Evolutionary conservation across 2,113 vertebrate species (phyloP).

Genomic region (Pterocles orientalis): DNA sequence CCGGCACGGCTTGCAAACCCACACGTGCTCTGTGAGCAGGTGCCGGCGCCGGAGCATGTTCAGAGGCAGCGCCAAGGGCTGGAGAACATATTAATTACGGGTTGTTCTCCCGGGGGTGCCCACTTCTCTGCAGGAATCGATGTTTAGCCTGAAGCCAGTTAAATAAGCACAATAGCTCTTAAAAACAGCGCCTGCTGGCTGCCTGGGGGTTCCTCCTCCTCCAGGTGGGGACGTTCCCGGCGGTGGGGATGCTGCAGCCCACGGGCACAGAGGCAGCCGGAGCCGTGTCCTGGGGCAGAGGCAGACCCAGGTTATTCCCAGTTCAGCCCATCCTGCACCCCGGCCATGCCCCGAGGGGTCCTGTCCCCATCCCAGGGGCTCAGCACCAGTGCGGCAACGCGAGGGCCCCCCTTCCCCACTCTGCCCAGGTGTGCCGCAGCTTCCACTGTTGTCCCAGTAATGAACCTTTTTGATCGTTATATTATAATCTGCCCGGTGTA

Average conservation of each 20-base stretch:
- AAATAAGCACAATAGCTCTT: background rate
- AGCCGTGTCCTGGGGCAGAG: no score
- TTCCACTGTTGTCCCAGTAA: slow-evolving; percentile 1
- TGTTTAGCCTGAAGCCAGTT: background rate
- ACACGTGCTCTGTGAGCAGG: fast-evolving
- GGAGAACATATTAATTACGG: background rate
- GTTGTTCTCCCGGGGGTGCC: background rate
- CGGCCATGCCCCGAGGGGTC: background rate
- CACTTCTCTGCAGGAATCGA: background rate
- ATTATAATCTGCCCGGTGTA: slow-evolving; percentile 69
- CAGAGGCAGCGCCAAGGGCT: background rate
- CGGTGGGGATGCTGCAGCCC: background rate
- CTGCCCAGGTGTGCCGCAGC: background rate
- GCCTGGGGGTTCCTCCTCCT: background rate
- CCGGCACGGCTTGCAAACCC: background rate
- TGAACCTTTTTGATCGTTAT: slow-evolving; percentile 48
- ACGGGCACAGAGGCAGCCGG: background rate
- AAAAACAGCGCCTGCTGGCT: background rate
- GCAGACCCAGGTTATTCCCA: background rate
- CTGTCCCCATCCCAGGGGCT: background rate
- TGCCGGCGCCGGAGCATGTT: background rate
- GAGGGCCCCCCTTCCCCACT: fast-evolving
- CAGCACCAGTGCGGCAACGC: fast-evolving
- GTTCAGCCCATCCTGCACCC: background rate
- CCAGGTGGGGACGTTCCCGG: background rate